Conservation (phyloP, 2,113 vertebrate genomes). For the Dunckerocampus dactyliophorus region DNA sequence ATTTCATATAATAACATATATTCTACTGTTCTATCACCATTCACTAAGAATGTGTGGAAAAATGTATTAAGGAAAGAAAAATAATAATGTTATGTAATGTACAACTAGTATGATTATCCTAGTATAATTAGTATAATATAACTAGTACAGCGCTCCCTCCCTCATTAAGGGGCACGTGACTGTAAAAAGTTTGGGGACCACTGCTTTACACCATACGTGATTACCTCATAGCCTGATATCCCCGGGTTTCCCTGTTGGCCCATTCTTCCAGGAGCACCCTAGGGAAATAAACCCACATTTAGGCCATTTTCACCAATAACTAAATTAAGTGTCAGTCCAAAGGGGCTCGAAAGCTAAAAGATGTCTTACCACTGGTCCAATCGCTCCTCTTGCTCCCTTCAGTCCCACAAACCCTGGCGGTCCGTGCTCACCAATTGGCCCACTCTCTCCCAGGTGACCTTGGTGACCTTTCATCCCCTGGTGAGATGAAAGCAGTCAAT, state of each 20-base stretch:
- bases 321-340: slow-evolving; percentile 5
- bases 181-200: no score
- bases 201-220: not conserved
- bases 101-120: no score
- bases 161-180: no score
- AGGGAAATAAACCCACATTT: slow-evolving; percentile 20
- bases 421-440: slow-evolving; percentile 79
- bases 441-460: slow-evolving; percentile 86
- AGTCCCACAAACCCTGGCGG: slow-evolving; percentile 81
- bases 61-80: no score
- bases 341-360: not conserved
- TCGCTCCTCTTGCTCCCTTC: slow-evolving; percentile 90
- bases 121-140: no score
- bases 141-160: no score
- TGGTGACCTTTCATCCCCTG: slow-evolving; percentile 90
- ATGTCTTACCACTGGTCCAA: slow-evolving; percentile 81
- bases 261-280: slow-evolving; percentile 90
- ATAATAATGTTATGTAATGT: no score
- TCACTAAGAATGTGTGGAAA: not conserved
- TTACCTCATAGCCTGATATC: slow-evolving; percentile 85
- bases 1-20: not conserved
- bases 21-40: not conserved
- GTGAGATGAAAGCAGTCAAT: slow-evolving; percentile 27
- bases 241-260: slow-evolving; percentile 86
- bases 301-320: slow-evolving; percentile 5